Evolutionary conservation across 2,113 vertebrate genomes (phyloP), one percentile per base, ranked within the genome.

Genomic region (Albula goreensis): DNA sequence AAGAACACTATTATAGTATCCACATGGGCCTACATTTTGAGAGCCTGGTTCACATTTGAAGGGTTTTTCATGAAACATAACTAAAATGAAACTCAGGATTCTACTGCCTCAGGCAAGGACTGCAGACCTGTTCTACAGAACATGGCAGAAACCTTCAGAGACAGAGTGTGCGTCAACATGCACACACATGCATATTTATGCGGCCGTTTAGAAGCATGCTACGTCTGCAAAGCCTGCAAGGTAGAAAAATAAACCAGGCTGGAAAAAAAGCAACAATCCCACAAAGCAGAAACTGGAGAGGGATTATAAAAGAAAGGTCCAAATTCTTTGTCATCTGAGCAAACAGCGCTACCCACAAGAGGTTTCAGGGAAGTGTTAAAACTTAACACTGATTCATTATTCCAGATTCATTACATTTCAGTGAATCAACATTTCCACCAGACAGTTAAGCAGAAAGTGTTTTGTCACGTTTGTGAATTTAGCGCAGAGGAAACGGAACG

Each of bases 381-480:
- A 70, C 63, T n/a, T 70, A 70, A n/a, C 19, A 70, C 17, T 70
- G 12, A 2, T n/a, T n/a, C n/a, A n/a, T n/a, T n/a, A n/a, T n/a
- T n/a, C n/a, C n/a, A n/a, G n/a, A n/a, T n/a, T n/a, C n/a, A n/a
- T n/a, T n/a, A n/a, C n/a, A n/a, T n/a, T n/a, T n/a, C n/a, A n/a
- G 66, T 74, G 66, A n/a, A 31, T 74, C 4, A 19, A 63, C 17
- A 63, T 63, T 13, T 63, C 22, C 17, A 63, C 15, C 6, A 19
- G 7, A 2, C 66, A 74, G 4, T 70, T 74, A 25, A 74, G n/a
- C 66, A 74, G n/a, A 8, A 9, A 31, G 22, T 31, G 78, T 50
- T 66, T 80, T 49, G 84, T 22, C 53, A 66, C 51, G 70, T 85
- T 78, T 51, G 56, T 85, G 56, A 60, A 80, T 52, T 81, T 25